Conservation (phyloP, 1,140 invertebrate species). For the Danaus plexippus region DNA sequence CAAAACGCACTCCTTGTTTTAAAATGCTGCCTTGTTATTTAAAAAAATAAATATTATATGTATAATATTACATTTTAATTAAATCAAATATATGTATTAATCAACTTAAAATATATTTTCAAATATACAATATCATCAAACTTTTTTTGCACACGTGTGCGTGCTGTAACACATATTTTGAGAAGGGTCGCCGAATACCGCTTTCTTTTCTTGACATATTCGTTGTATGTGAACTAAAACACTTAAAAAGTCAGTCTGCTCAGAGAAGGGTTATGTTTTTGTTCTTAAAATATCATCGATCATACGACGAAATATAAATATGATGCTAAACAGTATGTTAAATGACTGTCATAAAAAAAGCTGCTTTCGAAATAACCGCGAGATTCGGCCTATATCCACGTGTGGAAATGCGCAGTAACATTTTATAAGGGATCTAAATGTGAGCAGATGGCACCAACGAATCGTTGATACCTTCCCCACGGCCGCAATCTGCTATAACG, state of each 20-base stretch:
- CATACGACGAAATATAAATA: conserved; percentile 1
- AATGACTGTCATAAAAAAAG: conserved; percentile 64
- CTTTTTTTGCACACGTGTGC: conserved; percentile 2
- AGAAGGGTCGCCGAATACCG: conserved; percentile 9
- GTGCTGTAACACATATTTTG: conserved; percentile 8
- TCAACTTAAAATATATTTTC: no score
- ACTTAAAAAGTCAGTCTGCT: not conserved
- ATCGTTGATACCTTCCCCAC: conserved; percentile 47
- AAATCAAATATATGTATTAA: conserved; percentile 3
- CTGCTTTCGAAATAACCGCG: conserved; percentile 52
- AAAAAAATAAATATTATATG: not conserved
- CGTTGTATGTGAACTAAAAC: not conserved
- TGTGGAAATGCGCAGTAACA: conserved; percentile 65
- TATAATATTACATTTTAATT: not conserved
- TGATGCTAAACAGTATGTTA: conserved; percentile 50
- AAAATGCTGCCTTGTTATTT: not conserved
- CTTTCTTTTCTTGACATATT: conserved; percentile 8
- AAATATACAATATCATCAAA: no score
- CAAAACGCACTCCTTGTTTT: conserved; percentile 4
- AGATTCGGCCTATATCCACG: conserved; percentile 48
- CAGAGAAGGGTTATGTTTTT: not conserved
- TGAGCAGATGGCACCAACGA: conserved; percentile 64
- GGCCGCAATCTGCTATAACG: conserved; percentile 53
- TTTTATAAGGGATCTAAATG: conserved; percentile 68
- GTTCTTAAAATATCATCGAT: not conserved